Evolutionary conservation across 2,888 invertebrate species (phyloP), one percentile per base, ranked within the genome.

Genomic region (Aquatica leii): DNA sequence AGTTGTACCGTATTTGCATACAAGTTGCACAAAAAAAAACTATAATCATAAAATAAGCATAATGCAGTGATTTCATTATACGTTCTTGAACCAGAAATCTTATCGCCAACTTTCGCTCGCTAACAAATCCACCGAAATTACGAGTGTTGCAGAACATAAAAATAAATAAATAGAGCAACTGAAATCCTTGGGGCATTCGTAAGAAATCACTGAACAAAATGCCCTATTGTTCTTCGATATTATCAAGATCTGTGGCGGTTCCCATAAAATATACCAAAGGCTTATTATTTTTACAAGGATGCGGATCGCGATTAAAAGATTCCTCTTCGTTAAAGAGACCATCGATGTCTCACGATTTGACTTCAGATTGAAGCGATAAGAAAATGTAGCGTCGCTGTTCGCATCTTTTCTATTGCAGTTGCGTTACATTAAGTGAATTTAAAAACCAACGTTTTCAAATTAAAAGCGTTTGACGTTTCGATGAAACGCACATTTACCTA

Each of bases 251-350:
- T 65, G 66, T 68, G 64, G 71, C 74, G 74, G 73, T 74, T 71
- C 72, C 73, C 71, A 71, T 73, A 74, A 75, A 74, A 73, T 71
- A 68, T 71, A 75, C 73, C 71, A 74, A 72, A 72, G 76, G 71
- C 75, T 76, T 74, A 75, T 75, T 76, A 74, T 74, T 74, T 75
- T 75, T 74, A 72, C 74, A 69, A 72, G 72, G 69, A 68, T 70
- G 69, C 69, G 69, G 65, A 74, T 73, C 73, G 71, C 73, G 74
- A 76, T 76, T 76, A 75, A 76, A 75, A 75, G 76, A 76, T 76
- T 75, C 74, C 73, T 76, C 76, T 77, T 77, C 76, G 77, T 77
- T 77, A 77, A 76, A 77, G 77, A 76, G 74, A 76, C 77, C 74
- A 76, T 76, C 77, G 75, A 75, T 74, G 74, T 76, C 75, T 76